Evolutionary conservation across 1,140 invertebrate genomes (phyloP).

Genomic region (Lysiphlebus fabarum): DNA sequence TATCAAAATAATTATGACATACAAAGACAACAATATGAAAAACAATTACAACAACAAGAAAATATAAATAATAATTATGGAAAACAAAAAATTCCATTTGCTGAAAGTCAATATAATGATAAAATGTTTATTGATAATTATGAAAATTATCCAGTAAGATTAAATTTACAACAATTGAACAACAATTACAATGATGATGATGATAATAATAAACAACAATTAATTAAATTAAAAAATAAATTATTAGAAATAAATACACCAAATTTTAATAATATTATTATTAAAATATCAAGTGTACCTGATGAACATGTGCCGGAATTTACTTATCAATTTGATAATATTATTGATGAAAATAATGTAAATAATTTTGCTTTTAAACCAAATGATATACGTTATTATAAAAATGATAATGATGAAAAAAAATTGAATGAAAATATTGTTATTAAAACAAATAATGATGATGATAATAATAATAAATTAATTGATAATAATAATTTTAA

Average conservation of each 20-base stretch:
- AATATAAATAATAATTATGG: background rate
- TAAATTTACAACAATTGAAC: background rate
- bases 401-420: slow-evolving; percentile 20
- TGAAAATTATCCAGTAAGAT: background rate
- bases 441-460: too few species aligned
- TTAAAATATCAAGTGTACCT: slow-evolving; percentile 2
- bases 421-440: background rate
- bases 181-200: background rate
- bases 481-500: slow-evolving; percentile 1
- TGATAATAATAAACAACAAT: background rate
- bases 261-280: background rate
- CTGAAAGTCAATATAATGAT: background rate
- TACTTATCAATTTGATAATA: slow-evolving; percentile 40
- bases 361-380: slow-evolving; percentile 48
- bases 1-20: too few species aligned
- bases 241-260: background rate
- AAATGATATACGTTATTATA: slow-evolving; percentile 51
- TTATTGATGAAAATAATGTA: slow-evolving; percentile 33
- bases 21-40: too few species aligned
- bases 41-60: background rate
- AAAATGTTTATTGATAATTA: slow-evolving; percentile 1
- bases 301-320: slow-evolving; percentile 38
- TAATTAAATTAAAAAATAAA: background rate
- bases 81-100: background rate
- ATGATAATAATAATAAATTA: slow-evolving; percentile 4